These are phyloP conservation scores for Synergus itoensis DNA, from an alignment of 2,888 invertebrate genomes.

Conservation along the genomic window DNA sequence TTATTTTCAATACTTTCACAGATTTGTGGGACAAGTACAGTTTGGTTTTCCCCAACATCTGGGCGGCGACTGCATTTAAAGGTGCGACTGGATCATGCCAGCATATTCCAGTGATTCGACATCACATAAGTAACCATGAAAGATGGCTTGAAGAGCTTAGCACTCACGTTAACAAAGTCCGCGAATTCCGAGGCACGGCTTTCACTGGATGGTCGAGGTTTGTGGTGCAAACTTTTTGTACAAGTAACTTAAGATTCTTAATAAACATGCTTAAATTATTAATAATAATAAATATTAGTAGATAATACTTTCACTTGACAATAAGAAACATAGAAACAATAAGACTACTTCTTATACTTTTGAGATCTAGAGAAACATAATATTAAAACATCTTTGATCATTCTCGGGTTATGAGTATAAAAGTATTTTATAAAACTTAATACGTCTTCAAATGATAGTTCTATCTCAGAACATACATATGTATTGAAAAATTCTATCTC, in stretches of 20 bases:
- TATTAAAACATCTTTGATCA: not conserved
- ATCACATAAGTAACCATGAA: conserved; percentile 88
- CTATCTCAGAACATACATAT: not conserved
- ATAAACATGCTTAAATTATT: not conserved
- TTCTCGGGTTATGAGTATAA: not conserved
- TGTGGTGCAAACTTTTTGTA: conserved; percentile 23
- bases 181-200: conserved; percentile 82
- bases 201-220: conserved; percentile 89
- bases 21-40: conserved; percentile 84
- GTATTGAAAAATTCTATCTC: too few species aligned
- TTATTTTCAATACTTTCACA: not conserved
- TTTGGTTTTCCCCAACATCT: conserved; percentile 84
- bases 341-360: not conserved
- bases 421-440: not conserved
- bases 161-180: conserved; percentile 78
- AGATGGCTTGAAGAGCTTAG: conserved; percentile 84
- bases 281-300: not conserved
- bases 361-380: not conserved
- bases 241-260: not conserved
- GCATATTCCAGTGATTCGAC: conserved; percentile 83
- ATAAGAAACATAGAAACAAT: not conserved
- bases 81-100: conserved; percentile 90
- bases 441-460: not conserved
- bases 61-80: conserved; percentile 92
- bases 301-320: not conserved